phyloP scores from a whole-genome alignment of 2,113 vertebrate genomes.

The Podarcis muralis region DNA sequence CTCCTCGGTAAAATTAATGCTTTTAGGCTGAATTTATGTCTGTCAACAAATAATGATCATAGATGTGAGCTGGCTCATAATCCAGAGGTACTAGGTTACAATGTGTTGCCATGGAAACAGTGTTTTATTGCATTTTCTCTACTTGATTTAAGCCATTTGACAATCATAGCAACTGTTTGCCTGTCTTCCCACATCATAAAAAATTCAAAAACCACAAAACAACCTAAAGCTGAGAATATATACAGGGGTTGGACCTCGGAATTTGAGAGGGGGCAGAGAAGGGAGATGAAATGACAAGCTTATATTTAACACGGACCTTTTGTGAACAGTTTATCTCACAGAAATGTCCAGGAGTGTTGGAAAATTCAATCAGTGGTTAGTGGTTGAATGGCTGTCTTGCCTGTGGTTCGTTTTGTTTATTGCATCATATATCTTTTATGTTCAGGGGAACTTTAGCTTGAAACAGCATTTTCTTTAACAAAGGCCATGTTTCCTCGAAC shows the following conservation, averaged over 20 bases:
- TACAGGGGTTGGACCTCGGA: conserved; percentile 43
- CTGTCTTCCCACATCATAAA: conserved; percentile 70
- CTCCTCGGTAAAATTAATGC: conserved; percentile 74
- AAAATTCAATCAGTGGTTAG: conserved; percentile 78
- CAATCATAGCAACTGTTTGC: conserved; percentile 78
- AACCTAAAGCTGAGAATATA: conserved; percentile 52
- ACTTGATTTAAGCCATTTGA: conserved; percentile 82
- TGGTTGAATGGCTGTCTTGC: conserved; percentile 71
- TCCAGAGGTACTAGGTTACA: conserved; percentile 79
- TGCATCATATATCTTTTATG: conserved; percentile 83
- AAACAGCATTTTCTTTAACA: conserved; percentile 84
- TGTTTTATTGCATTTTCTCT: conserved; percentile 67
- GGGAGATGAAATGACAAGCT: conserved; percentile 66
- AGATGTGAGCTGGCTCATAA: conserved; percentile 80
- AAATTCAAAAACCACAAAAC: conserved; percentile 69
- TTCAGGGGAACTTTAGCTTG: conserved; percentile 79
- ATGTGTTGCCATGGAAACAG: conserved; percentile 79
- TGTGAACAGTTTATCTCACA: conserved; percentile 72
- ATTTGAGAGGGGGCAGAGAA: conserved; percentile 41
- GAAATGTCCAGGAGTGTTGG: conserved; percentile 66
- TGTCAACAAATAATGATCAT: conserved; percentile 82
- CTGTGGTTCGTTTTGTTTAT: conserved; percentile 81
- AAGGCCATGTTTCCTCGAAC: conserved; percentile 76
- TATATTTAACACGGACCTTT: conserved; percentile 69
- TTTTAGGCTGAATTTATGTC: conserved; percentile 78